Conservation (phyloP, 64 coral and sea anemone genomes). For the Platygyra sinensis region DNA sequence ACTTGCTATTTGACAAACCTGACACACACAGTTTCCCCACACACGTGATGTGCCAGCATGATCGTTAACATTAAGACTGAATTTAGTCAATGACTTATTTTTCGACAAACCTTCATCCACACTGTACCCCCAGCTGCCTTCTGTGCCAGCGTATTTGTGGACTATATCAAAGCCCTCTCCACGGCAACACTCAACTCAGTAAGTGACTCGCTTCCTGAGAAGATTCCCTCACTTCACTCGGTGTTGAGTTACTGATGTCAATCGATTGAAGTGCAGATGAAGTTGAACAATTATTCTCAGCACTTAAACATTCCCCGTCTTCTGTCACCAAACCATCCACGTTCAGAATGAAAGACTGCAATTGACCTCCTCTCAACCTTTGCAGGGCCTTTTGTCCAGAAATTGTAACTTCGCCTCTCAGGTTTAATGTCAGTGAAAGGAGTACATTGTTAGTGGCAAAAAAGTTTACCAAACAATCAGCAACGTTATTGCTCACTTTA, state of each 20-base stretch:
- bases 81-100: background rate
- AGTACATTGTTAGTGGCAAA: background rate
- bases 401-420: background rate
- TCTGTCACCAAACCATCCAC: background rate
- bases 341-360: background rate
- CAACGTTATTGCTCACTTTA: background rate
- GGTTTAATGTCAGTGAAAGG: background rate
- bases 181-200: too few relatives aligned
- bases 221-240: background rate
- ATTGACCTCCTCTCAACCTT: background rate
- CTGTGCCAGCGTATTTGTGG: background rate
- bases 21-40: background rate
- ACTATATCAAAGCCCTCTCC: too few relatives aligned
- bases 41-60: background rate
- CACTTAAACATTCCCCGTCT: background rate
- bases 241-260: background rate
- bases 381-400: background rate
- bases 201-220: background rate
- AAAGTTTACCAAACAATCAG: background rate
- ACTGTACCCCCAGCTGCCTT: background rate
- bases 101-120: background rate
- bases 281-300: background rate
- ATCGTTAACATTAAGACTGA: background rate
- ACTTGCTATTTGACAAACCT: background rate
- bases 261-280: background rate